phyloP scores from a whole-genome alignment of 1,140 invertebrate species.

The Lutraria rhynchaena region DNA sequence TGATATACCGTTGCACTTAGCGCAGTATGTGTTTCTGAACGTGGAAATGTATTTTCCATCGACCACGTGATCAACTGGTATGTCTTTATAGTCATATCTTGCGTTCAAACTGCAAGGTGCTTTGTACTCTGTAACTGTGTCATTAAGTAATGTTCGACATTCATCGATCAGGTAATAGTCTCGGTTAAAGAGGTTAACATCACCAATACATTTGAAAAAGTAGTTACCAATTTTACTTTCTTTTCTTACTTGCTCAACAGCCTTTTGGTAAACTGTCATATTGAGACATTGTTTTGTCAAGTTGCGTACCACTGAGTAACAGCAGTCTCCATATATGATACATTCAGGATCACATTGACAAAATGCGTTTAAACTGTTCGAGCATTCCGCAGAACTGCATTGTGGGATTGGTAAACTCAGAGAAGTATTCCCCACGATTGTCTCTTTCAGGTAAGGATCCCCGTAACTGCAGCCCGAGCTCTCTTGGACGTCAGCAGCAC shows the following conservation, averaged over 20 bases:
- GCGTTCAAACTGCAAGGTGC: neutral
- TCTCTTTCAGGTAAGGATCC: no score
- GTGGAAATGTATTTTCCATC: neutral
- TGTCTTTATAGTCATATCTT: neutral
- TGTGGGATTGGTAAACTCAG: no score
- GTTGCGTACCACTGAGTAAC: neutral
- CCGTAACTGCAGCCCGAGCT: no score
- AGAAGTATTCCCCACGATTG: no score
- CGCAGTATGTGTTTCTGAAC: conserved; percentile 30
- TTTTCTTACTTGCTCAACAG: neutral
- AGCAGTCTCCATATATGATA: conserved; percentile 7
- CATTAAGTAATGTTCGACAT: neutral
- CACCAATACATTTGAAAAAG: neutral
- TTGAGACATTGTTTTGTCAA: neutral
- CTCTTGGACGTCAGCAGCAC: no score
- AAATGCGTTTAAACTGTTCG: no score
- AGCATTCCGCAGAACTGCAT: no score
- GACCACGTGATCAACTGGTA: conserved; percentile 7
- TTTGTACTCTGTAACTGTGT: no score
- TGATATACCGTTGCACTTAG: conserved; percentile 5
- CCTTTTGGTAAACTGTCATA: neutral
- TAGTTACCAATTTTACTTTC: neutral
- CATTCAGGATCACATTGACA: no score
- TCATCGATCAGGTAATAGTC: neutral
- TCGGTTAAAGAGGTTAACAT: neutral